phyloP scores from a whole-genome alignment of 2,113 vertebrate genomes.

The Melanotaenia duboulayi region DNA sequence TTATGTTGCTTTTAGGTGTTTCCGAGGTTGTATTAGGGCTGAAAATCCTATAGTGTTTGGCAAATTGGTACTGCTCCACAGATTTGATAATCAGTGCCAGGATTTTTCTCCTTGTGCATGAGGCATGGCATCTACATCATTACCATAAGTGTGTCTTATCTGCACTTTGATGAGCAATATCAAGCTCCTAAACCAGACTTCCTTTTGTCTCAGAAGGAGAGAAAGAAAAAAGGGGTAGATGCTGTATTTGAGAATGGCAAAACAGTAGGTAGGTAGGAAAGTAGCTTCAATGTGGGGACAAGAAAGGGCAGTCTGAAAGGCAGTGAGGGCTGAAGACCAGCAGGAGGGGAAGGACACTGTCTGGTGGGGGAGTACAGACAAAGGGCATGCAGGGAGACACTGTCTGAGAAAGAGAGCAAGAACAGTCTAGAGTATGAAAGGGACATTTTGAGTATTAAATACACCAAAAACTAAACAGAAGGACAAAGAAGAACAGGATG shows the following conservation, averaged over 20 bases:
- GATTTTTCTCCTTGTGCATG: constrained; percentile 10
- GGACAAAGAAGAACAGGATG: not conserved
- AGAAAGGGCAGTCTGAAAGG: constrained; percentile 29
- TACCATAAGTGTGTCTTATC: constrained; percentile 12
- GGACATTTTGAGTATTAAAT: constrained; percentile 21
- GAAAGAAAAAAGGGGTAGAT: constrained; percentile 6
- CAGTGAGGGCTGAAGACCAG: constrained; percentile 14
- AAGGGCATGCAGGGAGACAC: constrained; percentile 37
- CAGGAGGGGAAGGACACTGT: constrained; percentile 28
- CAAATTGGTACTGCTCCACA: constrained; percentile 7
- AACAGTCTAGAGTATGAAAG: constrained; percentile 7
- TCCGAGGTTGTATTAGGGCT: not conserved
- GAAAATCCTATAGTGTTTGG: constrained; percentile 6
- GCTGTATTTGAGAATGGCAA: constrained; percentile 11
- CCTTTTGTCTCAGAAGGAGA: constrained; percentile 28
- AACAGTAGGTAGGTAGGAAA: not conserved
- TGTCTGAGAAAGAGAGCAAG: constrained; percentile 16
- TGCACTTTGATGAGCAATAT: constrained; percentile 41
- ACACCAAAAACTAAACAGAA: not conserved
- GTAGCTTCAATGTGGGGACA: constrained; percentile 1
- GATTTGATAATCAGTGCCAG: not conserved
- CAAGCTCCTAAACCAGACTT: constrained; percentile 9
- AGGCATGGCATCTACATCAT: constrained; percentile 15
- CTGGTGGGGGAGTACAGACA: constrained; percentile 14
- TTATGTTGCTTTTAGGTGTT: no score